Conservation (phyloP, 2,888 invertebrate species). For the Xanthorhoe spadicearia region DNA sequence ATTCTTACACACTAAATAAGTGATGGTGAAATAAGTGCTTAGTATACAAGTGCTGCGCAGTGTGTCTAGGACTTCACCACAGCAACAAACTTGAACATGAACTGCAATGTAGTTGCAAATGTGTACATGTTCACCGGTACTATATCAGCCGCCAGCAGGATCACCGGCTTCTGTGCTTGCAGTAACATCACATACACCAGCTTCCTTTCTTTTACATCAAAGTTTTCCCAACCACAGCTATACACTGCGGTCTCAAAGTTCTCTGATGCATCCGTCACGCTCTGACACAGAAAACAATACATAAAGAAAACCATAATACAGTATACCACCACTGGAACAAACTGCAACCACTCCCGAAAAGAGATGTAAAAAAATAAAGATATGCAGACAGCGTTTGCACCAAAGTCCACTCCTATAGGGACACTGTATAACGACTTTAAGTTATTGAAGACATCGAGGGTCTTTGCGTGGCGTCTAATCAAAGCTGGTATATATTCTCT, state of each 20-base stretch:
- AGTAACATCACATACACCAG: slow-evolving; percentile 62
- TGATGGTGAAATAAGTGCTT: neutral
- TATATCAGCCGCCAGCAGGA: slow-evolving; percentile 69
- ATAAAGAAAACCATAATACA: slow-evolving; percentile 70
- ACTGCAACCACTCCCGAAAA: slow-evolving; percentile 61
- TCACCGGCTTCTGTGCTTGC: slow-evolving; percentile 66
- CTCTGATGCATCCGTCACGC: slow-evolving; percentile 66
- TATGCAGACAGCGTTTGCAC: slow-evolving; percentile 66
- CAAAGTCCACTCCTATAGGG: slow-evolving; percentile 71
- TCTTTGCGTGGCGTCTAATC: slow-evolving; percentile 59
- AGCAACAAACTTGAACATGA: slow-evolving; percentile 73
- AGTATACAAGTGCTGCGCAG: neutral
- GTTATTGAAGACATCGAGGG: slow-evolving; percentile 56
- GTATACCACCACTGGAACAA: slow-evolving; percentile 64
- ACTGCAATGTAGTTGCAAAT: slow-evolving; percentile 69
- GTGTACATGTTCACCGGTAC: slow-evolving; percentile 75
- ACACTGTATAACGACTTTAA: slow-evolving; percentile 65
- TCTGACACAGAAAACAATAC: slow-evolving; percentile 72
- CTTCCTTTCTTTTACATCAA: slow-evolving; percentile 61
- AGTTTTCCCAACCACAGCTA: slow-evolving; percentile 76
- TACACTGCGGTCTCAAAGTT: slow-evolving; percentile 67
- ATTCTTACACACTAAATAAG: too few relatives aligned
- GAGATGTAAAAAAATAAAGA: slow-evolving; percentile 67
- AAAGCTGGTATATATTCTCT: slow-evolving; percentile 54
- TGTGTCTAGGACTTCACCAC: slow-evolving; percentile 54